These are phyloP conservation scores for Pelodytes ibericus DNA, from an alignment of 2,797 vertebrate genomes.

Conservation along the genomic window DNA sequence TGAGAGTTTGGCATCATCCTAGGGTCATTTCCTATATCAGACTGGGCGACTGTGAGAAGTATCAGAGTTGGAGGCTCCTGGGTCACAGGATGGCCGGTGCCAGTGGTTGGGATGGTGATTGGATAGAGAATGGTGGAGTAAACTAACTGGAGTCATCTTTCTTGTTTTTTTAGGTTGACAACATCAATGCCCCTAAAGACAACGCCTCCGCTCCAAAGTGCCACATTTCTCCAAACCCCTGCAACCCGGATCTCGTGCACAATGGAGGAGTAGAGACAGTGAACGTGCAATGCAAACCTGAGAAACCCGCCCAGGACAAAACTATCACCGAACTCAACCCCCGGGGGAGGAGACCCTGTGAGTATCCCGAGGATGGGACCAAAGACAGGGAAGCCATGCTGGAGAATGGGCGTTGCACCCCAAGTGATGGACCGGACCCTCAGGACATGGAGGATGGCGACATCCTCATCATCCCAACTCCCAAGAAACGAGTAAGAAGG, in stretches of 20 bases:
- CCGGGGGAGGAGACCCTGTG: constrained; percentile 57
- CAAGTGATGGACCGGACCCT: constrained; percentile 78
- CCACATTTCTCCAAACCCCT: constrained; percentile 73
- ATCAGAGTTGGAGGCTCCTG: too few species aligned
- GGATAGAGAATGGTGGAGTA: too few species aligned
- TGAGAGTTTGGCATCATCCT: too few species aligned
- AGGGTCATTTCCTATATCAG: too few species aligned
- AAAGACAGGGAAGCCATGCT: constrained; percentile 70
- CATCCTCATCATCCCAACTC: constrained; percentile 68
- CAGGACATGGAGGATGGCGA: constrained; percentile 78
- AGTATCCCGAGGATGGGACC: constrained; percentile 57
- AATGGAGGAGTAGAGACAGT: constrained; percentile 86
- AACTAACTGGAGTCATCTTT: background rate
- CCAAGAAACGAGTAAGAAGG: constrained; percentile 82
- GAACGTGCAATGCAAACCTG: constrained; percentile 60
- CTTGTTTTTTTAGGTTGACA: constrained; percentile 68
- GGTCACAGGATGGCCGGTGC: too few species aligned
- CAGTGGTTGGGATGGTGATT: background rate
- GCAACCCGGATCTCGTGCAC: constrained; percentile 78
- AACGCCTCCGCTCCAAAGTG: constrained; percentile 74
- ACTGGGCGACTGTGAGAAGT: too few species aligned
- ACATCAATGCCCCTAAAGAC: constrained; percentile 75
- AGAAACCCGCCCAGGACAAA: background rate
- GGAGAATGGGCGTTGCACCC: constrained; percentile 84
- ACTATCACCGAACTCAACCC: constrained; percentile 43